phyloP scores from a whole-genome alignment of 2,113 vertebrate species.

The Erythrocercus mccallii region DNA sequence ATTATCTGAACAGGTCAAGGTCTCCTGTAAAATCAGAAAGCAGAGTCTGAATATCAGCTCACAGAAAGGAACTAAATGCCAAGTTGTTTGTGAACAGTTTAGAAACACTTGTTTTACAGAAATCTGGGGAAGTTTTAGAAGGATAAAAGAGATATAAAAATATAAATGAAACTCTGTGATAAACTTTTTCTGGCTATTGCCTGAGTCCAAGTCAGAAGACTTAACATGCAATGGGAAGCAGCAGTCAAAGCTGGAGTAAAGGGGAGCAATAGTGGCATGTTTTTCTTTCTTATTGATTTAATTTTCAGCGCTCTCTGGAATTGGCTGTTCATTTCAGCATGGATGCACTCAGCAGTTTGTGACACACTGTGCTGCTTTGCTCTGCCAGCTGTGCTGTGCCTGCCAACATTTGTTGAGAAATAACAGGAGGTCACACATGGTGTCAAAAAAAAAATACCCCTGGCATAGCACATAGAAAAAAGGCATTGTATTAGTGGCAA shows the following conservation, averaged over 20 bases:
- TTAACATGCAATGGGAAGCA: background rate
- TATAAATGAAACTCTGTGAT: background rate
- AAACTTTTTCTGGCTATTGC: background rate
- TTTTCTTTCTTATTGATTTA: background rate
- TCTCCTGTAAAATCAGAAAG: background rate
- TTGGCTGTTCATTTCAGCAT: conserved; percentile 66
- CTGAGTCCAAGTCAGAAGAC: background rate
- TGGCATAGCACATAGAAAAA: conserved; percentile 64
- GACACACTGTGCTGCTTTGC: conserved; percentile 62
- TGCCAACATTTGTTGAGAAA: conserved; percentile 72
- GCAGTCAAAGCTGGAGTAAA: background rate
- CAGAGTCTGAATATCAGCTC: background rate
- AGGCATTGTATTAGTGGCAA: conserved; percentile 70
- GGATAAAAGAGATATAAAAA: background rate
- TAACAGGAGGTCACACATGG: conserved; percentile 65
- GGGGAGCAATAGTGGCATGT: background rate
- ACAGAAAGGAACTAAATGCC: background rate
- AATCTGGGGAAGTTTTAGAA: background rate
- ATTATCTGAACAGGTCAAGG: background rate
- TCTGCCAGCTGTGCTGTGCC: conserved; percentile 13
- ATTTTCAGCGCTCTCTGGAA: conserved; percentile 13
- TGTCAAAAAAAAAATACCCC: conserved; percentile 62
- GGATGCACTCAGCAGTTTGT: conserved; percentile 60
- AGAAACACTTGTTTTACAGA: background rate
- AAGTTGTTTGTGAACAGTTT: background rate